phyloP scores from a whole-genome alignment of 2,888 invertebrate species.

The Ennomos fuscantarius region DNA sequence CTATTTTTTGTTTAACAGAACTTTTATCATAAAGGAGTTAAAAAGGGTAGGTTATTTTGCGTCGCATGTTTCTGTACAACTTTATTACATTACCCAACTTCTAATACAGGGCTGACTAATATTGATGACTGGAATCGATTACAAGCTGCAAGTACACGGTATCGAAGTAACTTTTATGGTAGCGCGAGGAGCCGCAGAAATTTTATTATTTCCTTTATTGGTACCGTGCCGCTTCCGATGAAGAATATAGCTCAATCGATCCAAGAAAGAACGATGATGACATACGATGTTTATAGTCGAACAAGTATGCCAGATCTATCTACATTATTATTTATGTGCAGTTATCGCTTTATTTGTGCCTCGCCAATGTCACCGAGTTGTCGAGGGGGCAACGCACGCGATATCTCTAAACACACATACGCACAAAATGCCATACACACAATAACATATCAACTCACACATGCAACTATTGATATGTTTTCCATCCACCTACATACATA shows the following conservation, averaged over 20 bases:
- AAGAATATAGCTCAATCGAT: slow-evolving; percentile 34
- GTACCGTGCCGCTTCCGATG: slow-evolving; percentile 26
- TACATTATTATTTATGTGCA: slow-evolving; percentile 68
- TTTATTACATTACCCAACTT: slow-evolving; percentile 2
- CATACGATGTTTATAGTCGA: slow-evolving; percentile 50
- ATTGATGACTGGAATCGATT: slow-evolving; percentile 21
- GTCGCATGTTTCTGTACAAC: not conserved
- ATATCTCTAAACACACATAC: slow-evolving; percentile 70
- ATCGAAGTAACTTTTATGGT: slow-evolving; percentile 19
- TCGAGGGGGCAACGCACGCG: slow-evolving; percentile 80
- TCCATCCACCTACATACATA: slow-evolving; percentile 53
- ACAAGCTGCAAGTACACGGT: slow-evolving; percentile 24
- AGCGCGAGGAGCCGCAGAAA: slow-evolving; percentile 18
- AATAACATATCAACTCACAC: slow-evolving; percentile 52
- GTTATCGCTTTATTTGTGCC: slow-evolving; percentile 80
- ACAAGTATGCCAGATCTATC: slow-evolving; percentile 50
- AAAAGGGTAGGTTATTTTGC: not conserved
- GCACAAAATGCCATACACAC: slow-evolving; percentile 50
- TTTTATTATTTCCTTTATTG: slow-evolving; percentile 35
- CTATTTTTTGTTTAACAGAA: too few relatives aligned
- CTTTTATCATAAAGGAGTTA: too few relatives aligned
- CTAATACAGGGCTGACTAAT: slow-evolving; percentile 3
- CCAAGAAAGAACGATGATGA: slow-evolving; percentile 38
- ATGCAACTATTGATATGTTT: slow-evolving; percentile 50
- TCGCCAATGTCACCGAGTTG: slow-evolving; percentile 83